A percentile compares a stretch with the other conserved stretches of the same genome.
These are phyloP conservation scores for Syncerus caffer DNA, from an alignment of 2,797 vertebrate species.

Conservation along the genomic window DNA sequence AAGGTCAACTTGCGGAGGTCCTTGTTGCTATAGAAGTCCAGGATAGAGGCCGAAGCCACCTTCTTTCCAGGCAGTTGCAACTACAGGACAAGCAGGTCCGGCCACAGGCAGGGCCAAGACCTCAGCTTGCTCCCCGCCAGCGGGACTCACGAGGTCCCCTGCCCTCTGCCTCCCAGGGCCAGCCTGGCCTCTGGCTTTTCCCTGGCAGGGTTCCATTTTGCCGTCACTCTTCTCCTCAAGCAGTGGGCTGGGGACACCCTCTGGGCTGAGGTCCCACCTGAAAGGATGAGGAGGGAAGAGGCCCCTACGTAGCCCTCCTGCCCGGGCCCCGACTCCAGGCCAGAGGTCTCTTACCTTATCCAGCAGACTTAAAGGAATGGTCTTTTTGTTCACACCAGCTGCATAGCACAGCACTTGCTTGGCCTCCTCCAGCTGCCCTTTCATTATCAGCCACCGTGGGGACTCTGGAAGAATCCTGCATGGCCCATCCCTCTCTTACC, in stretches of 20 bases:
- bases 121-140: not conserved
- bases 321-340: rapidly evolving
- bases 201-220: not conserved
- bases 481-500: not conserved
- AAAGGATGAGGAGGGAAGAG: not conserved
- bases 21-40: slow-evolving; percentile 87
- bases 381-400: slow-evolving; percentile 85
- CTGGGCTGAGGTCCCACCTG: not conserved
- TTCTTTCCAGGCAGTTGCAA: slow-evolving; percentile 48
- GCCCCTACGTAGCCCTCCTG: not conserved
- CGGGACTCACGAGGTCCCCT: not conserved
- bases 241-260: not conserved
- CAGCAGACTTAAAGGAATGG: slow-evolving; percentile 82
- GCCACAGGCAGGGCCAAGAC: not conserved
- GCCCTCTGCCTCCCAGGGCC: not conserved
- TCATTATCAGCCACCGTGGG: slow-evolving; percentile 90
- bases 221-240: not conserved
- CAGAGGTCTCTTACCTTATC: slow-evolving; percentile 81
- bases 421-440: slow-evolving; percentile 86
- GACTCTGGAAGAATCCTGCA: slow-evolving; percentile 91
- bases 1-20: slow-evolving; percentile 84
- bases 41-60: slow-evolving; percentile 69
- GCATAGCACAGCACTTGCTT: slow-evolving; percentile 84
- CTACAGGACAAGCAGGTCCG: not conserved
- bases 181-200: not conserved